These are phyloP conservation scores for Chloroceryle inda DNA, from an alignment of 2,797 vertebrate species.

Conservation along the genomic window DNA sequence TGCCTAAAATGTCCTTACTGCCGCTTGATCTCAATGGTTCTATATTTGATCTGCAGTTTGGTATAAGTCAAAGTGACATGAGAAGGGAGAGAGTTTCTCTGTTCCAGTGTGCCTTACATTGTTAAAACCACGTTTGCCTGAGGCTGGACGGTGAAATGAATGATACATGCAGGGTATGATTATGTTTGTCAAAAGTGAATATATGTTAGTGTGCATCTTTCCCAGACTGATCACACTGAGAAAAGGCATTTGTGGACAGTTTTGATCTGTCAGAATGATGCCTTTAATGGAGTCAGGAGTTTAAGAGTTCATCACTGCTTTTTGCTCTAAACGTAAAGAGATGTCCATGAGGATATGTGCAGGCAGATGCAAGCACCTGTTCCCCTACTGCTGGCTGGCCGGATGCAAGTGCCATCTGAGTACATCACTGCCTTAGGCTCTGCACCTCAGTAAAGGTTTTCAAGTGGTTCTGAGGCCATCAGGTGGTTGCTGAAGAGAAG, in stretches of 20 bases:
- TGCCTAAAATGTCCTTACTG: background rate
- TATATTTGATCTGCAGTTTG: background rate
- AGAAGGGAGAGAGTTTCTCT: background rate
- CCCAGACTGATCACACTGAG: no score
- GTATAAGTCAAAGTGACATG: background rate
- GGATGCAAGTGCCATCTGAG: background rate
- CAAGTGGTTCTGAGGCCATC: background rate
- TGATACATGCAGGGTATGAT: background rate
- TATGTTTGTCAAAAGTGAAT: background rate
- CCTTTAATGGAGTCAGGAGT: background rate
- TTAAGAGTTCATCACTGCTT: background rate
- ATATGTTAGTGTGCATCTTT: background rate
- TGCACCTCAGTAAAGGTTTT: background rate
- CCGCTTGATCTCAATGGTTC: background rate
- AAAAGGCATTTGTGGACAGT: background rate
- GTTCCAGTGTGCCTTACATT: background rate
- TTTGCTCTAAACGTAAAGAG: background rate
- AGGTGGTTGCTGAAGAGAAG: background rate
- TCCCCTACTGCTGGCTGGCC: background rate
- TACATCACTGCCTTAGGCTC: background rate
- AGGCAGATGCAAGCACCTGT: background rate
- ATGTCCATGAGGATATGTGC: rapidly evolving
- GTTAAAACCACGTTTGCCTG: background rate
- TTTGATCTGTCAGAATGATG: background rate
- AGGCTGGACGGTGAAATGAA: background rate